A percentile compares a stretch with the other conserved stretches of the same genome.
Evolutionary conservation across 2,797 vertebrate genomes (phyloP).

Genomic region (Okamejei kenojei): DNA sequence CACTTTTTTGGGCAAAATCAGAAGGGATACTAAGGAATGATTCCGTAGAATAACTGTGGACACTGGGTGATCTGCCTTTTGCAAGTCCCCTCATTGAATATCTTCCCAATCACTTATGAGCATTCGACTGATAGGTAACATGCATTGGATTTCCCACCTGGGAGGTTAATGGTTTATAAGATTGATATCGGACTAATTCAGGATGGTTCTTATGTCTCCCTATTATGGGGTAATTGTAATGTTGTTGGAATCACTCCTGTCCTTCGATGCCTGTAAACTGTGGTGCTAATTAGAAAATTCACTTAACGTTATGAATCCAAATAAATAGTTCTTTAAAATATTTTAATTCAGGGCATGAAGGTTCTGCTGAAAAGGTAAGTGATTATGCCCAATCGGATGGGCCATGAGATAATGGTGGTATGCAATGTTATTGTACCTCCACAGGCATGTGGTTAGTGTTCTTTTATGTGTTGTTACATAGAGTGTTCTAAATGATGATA

Average conservation of each 20-base stretch:
- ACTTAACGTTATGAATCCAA: neutral
- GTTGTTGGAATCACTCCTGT: neutral
- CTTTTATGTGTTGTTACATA: neutral
- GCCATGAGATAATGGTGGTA: too few species aligned
- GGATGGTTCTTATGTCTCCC: neutral
- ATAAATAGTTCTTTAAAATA: neutral
- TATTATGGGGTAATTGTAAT: neutral
- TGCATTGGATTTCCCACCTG: neutral
- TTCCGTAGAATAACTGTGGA: neutral
- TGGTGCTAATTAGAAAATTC: neutral
- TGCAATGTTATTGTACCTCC: too few species aligned
- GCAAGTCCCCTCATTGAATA: neutral
- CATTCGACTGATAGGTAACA: neutral
- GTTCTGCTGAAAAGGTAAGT: too few species aligned
- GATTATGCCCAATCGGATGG: too few species aligned
- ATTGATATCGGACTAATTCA: neutral
- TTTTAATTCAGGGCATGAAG: too few species aligned
- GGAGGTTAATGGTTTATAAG: neutral
- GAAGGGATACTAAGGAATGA: neutral
- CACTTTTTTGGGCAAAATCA: neutral
- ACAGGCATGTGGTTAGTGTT: neutral
- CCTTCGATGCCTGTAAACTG: neutral
- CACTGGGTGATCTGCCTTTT: neutral
- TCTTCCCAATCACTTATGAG: neutral
- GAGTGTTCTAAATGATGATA: neutral